These are phyloP conservation scores for Leucophenga varia DNA, from an alignment of 1,140 invertebrate genomes.

Conservation along the genomic window DNA sequence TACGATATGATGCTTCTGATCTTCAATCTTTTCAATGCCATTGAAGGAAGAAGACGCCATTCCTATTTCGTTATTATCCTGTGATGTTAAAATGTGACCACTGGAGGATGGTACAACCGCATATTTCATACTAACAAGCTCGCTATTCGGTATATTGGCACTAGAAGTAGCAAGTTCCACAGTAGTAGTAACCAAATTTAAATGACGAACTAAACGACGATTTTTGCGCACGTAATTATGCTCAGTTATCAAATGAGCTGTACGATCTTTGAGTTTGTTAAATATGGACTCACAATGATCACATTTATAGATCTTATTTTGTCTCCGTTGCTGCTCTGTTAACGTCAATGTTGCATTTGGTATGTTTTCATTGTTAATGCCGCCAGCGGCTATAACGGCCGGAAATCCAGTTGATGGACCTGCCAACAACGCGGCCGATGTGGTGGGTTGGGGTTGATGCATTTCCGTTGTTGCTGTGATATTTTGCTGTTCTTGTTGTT, in stretches of 20 bases:
- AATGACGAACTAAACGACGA: slow-evolving; percentile 43
- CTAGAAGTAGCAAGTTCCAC: no score
- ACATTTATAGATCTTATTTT: slow-evolving; percentile 48
- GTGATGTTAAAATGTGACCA: no score
- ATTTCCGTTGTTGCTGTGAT: no score
- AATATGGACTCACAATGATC: slow-evolving; percentile 43
- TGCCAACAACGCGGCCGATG: slow-evolving; percentile 27
- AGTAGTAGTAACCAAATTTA: no score
- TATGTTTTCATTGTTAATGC: background rate
- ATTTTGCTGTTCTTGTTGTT: background rate
- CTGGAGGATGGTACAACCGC: background rate
- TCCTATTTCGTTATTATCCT: no score
- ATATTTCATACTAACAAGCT: background rate
- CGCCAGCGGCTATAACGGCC: slow-evolving; percentile 23
- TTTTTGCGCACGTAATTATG: slow-evolving; percentile 53
- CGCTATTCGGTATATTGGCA: slow-evolving; percentile 1
- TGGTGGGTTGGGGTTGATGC: slow-evolving; percentile 3
- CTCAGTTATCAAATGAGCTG: slow-evolving; percentile 44
- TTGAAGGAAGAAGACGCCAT: no score
- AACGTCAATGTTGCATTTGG: slow-evolving; percentile 18
- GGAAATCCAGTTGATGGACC: slow-evolving; percentile 35
- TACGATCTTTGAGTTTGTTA: slow-evolving; percentile 47
- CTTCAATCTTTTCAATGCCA: slow-evolving; percentile 13
- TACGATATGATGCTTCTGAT: slow-evolving; percentile 46
- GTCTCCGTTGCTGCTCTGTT: slow-evolving; percentile 21